Conservation (phyloP, 2,888 invertebrate genomes). For the Sesamia inferens region DNA sequence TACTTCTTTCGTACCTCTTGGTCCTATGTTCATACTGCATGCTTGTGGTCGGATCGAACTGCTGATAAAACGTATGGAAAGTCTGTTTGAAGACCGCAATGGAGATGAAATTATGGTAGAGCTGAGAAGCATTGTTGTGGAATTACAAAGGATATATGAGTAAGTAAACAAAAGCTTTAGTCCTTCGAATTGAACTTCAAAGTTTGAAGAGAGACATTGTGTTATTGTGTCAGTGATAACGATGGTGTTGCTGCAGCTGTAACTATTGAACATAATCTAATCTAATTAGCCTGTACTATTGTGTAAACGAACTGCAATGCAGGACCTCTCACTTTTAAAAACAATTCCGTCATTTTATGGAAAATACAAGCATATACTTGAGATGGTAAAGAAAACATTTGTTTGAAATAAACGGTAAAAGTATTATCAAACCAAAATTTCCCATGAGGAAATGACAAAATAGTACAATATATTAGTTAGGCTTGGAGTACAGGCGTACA, state of each 20-base stretch:
- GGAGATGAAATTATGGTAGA: conserved; percentile 52
- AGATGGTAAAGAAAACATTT: too few species aligned
- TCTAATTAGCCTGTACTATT: too few species aligned
- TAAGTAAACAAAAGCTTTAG: conserved; percentile 39
- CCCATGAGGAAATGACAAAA: too few species aligned
- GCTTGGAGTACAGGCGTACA: too few species aligned
- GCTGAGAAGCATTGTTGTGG: conserved; percentile 65
- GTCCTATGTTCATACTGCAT: conserved; percentile 75
- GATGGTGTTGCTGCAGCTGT: background rate
- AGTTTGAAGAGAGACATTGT: background rate
- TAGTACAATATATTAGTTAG: too few species aligned
- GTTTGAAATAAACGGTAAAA: too few species aligned
- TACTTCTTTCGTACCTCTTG: conserved; percentile 71
- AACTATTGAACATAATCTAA: too few species aligned
- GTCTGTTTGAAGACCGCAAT: conserved; percentile 61
- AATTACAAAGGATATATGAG: conserved; percentile 68
- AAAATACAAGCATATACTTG: too few species aligned
- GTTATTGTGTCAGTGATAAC: background rate
- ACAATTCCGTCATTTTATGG: too few species aligned
- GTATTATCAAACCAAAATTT: too few species aligned
- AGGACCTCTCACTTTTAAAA: too few species aligned
- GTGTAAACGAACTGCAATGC: too few species aligned
- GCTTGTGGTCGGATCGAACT: conserved; percentile 75
- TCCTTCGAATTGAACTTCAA: background rate
- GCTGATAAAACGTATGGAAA: conserved; percentile 63